Conservation (phyloP, 2,888 invertebrate species). For the Scrobipalpa atriplicella region DNA sequence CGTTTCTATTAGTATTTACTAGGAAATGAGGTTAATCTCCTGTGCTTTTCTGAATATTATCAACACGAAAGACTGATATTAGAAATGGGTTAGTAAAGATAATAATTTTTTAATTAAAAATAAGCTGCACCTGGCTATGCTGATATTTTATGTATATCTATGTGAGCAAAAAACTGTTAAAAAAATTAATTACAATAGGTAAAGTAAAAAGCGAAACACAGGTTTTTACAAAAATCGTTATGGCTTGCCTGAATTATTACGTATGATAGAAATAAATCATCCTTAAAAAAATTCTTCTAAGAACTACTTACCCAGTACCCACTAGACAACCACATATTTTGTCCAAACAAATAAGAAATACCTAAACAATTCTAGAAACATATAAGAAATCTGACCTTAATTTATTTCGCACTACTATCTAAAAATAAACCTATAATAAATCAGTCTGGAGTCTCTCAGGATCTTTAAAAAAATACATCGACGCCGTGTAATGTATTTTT, state of each 20-base stretch:
- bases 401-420: conserved; percentile 1
- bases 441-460: background rate
- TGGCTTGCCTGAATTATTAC: too few relatives aligned
- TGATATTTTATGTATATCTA: too few relatives aligned
- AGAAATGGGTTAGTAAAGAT: background rate
- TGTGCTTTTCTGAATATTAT: background rate
- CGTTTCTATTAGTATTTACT: background rate
- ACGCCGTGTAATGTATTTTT: conserved; percentile 26
- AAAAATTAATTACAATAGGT: too few relatives aligned
- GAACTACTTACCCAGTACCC: background rate
- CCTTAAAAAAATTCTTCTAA: too few relatives aligned
- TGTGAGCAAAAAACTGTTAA: too few relatives aligned
- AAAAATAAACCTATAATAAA: background rate
- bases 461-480: background rate
- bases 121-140: too few relatives aligned
- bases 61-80: background rate
- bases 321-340: background rate
- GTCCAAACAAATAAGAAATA: background rate
- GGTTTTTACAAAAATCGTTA: too few relatives aligned
- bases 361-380: background rate
- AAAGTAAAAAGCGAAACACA: too few relatives aligned
- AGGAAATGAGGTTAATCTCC: background rate
- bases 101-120: background rate
- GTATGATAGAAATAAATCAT: too few relatives aligned
- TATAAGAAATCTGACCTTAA: background rate